These are phyloP conservation scores for Nannoperca australis DNA, from an alignment of 2,797 vertebrate species.

Conservation along the genomic window DNA sequence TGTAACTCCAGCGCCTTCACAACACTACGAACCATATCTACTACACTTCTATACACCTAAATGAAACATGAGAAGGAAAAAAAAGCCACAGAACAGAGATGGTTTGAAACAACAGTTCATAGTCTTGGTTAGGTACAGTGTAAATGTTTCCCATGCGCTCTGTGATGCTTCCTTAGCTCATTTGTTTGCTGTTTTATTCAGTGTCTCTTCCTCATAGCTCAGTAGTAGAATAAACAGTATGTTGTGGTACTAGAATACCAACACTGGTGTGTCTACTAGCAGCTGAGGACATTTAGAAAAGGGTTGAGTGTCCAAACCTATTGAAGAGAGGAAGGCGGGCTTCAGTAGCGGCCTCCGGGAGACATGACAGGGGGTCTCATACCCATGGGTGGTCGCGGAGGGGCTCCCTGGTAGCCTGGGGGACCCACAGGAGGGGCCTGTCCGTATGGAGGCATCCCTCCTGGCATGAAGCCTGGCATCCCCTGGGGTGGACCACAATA, in stretches of 20 bases:
- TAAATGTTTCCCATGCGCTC: conserved; percentile 89
- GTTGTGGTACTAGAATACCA: conserved; percentile 49
- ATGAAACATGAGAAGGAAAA: conserved; percentile 91
- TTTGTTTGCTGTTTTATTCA: conserved; percentile 57
- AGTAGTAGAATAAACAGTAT: conserved; percentile 62
- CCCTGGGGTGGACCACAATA: conserved; percentile 93
- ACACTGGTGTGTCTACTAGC: conserved; percentile 89
- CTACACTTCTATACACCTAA: conserved; percentile 97
- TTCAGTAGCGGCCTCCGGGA: conserved; percentile 95
- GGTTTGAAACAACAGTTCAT: conserved; percentile 90
- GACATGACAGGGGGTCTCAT: conserved; percentile 97
- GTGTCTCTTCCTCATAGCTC: conserved; percentile 77
- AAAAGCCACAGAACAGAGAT: conserved; percentile 92
- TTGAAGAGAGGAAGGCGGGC: conserved; percentile 82
- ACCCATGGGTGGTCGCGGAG: conserved; percentile 88
- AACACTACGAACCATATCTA: conserved; percentile 97
- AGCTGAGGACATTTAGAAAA: conserved; percentile 95
- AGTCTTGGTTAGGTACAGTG: conserved; percentile 82
- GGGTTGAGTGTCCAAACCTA: conserved; percentile 95
- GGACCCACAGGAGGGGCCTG: conserved; percentile 93
- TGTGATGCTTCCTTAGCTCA: conserved; percentile 60
- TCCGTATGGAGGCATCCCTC: conserved; percentile 91
- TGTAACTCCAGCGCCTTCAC: conserved; percentile 95
- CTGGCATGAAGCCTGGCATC: conserved; percentile 93
- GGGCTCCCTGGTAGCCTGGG: conserved; percentile 89